These are phyloP conservation scores for Bagarius yarrelli DNA, from an alignment of 2,113 vertebrate genomes.

Conservation along the genomic window DNA sequence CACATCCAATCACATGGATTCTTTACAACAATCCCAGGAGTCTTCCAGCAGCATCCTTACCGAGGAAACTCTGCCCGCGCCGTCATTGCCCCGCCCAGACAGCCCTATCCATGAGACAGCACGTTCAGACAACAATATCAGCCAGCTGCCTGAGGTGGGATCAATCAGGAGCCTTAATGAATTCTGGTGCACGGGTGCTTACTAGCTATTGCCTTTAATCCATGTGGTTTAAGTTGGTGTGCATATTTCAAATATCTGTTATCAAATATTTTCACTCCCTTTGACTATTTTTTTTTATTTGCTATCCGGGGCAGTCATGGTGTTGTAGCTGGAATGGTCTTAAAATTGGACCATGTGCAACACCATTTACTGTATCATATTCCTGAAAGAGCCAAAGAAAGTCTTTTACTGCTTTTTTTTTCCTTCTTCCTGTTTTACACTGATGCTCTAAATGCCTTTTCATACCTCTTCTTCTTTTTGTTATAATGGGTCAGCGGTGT, in stretches of 20 bases:
- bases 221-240: conserved; percentile 50
- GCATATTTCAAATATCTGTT: conserved; percentile 11
- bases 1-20: conserved; percentile 83
- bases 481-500: conserved; percentile 46
- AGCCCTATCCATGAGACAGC: conserved; percentile 86
- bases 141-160: conserved; percentile 99
- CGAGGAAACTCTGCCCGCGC: conserved; percentile 79
- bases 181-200: conserved; percentile 87
- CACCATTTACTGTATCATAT: conserved; percentile 41
- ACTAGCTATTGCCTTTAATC: conserved; percentile 73
- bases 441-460: conserved; percentile 42
- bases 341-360: background rate
- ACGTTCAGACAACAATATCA: conserved; percentile 91
- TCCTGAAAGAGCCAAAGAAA: conserved; percentile 1
- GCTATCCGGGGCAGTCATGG: conserved; percentile 6
- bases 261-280: conserved; percentile 7
- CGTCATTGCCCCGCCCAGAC: conserved; percentile 76
- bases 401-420: conserved; percentile 25
- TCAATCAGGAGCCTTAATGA: conserved; percentile 72
- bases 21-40: conserved; percentile 86
- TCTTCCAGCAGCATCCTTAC: conserved; percentile 82
- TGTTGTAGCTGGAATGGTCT: conserved; percentile 20
- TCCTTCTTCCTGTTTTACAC: conserved; percentile 21
- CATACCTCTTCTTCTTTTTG: conserved; percentile 56
- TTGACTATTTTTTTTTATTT: conserved; percentile 1